These are phyloP conservation scores for Platyscapa corneri DNA, from an alignment of 1,140 invertebrate genomes.

Conservation along the genomic window DNA sequence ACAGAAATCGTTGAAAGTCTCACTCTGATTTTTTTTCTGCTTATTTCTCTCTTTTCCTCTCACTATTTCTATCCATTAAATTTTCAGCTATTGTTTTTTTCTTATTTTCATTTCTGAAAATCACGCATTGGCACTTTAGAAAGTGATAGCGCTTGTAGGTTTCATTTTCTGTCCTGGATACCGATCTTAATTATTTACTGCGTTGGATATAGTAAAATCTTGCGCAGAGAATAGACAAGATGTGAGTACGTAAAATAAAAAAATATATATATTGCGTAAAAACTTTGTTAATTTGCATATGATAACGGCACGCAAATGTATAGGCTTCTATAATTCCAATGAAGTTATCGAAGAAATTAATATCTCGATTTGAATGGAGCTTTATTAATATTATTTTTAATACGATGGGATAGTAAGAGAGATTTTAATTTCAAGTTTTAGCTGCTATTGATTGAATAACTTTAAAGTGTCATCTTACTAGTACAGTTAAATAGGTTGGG, in stretches of 20 bases:
- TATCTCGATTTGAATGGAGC: not conserved
- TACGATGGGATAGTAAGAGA: not conserved
- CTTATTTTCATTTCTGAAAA: not conserved
- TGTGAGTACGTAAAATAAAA: not conserved
- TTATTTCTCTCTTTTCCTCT: not conserved
- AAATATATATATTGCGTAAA: not conserved
- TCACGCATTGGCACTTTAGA: constrained; percentile 3
- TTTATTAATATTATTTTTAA: not conserved
- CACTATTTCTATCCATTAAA: not conserved
- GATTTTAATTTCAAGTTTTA: not conserved
- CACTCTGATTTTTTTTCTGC: too few relatives aligned
- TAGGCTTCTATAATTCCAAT: not conserved
- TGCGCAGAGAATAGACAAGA: constrained; percentile 7
- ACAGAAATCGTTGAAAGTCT: not conserved
- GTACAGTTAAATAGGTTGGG: not conserved
- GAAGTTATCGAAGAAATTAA: not conserved
- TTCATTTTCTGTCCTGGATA: constrained; percentile 33
- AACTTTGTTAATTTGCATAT: not conserved
- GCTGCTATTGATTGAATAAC: not conserved
- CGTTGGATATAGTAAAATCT: not conserved
- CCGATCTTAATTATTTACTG: constrained; percentile 34
- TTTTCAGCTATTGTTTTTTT: not conserved
- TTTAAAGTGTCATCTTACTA: not conserved
- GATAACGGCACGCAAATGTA: too few relatives aligned
- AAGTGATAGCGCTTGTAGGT: constrained; percentile 29